A percentile compares a stretch with the other conserved stretches of the same genome.
These are phyloP conservation scores for Epizoanthus stellaris DNA, from an alignment of 92 coral and sea anemone genomes.

Conservation along the genomic window DNA sequence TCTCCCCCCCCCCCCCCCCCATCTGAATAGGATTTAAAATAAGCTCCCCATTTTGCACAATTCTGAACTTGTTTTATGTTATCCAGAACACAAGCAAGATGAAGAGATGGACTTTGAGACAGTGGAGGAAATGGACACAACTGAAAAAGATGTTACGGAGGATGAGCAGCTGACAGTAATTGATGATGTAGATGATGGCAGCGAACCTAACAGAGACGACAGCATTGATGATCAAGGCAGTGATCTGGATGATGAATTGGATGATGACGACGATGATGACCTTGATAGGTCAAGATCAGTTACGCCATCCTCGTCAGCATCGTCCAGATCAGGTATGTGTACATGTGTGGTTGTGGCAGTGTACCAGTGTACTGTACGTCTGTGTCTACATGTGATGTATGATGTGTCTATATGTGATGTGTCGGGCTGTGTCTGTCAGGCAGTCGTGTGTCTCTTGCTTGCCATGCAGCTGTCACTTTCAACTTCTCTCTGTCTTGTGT, in stretches of 20 bases:
- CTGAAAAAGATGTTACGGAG: constrained; percentile 47
- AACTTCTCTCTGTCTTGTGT: too few relatives aligned
- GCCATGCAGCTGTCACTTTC: too few relatives aligned
- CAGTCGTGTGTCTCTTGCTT: too few relatives aligned
- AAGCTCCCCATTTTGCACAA: neutral
- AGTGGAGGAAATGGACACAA: constrained; percentile 44
- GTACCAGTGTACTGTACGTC: too few relatives aligned
- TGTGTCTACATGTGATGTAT: too few relatives aligned
- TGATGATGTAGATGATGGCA: constrained; percentile 81
- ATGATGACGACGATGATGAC: constrained; percentile 48
- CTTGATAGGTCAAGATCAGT: constrained; percentile 67
- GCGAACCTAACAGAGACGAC: constrained; percentile 60
- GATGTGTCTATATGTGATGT: too few relatives aligned
- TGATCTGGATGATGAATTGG: constrained; percentile 51
- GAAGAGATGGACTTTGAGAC: constrained; percentile 42
- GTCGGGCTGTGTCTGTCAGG: too few relatives aligned
- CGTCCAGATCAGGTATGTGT: constrained; percentile 86
- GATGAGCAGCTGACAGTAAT: constrained; percentile 83
- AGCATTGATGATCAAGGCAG: constrained; percentile 69
- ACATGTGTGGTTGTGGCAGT: too few relatives aligned
- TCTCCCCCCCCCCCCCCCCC: too few relatives aligned
- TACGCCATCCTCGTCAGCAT: constrained; percentile 69
- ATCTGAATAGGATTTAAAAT: neutral
- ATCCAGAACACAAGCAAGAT: constrained; percentile 6
- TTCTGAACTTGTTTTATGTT: neutral